These are phyloP conservation scores for Drosophila grimshawi DNA, from an alignment of 1,140 invertebrate species.

Conservation along the genomic window DNA sequence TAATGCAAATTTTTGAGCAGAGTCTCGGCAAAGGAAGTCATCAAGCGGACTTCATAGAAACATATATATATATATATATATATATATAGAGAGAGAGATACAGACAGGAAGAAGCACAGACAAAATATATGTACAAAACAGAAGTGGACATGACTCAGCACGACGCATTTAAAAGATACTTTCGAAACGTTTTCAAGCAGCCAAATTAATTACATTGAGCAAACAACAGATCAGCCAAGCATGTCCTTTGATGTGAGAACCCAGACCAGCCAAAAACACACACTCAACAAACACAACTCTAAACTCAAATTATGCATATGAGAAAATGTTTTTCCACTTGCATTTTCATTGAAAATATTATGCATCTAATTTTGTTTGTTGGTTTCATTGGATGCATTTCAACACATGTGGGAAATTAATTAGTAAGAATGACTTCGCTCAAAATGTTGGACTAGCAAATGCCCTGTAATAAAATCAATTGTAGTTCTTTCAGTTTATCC, in stretches of 20 bases:
- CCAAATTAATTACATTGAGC: constrained; percentile 70
- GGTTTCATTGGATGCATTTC: background rate
- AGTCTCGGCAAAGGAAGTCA: constrained; percentile 53
- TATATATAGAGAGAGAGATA: constrained; percentile 1
- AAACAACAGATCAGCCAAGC: constrained; percentile 59
- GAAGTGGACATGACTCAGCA: constrained; percentile 67
- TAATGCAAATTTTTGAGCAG: constrained; percentile 67
- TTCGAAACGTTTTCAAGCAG: constrained; percentile 46
- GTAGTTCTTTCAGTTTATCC: background rate
- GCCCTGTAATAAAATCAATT: background rate
- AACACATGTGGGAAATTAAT: constrained; percentile 26
- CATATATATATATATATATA: constrained; percentile 8
- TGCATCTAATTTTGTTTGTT: constrained; percentile 58
- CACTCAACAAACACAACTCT: background rate
- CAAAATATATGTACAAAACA: constrained; percentile 30
- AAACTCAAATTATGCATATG: constrained; percentile 55
- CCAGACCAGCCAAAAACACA: constrained; percentile 18
- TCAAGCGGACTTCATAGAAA: constrained; percentile 34
- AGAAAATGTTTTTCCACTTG: constrained; percentile 37
- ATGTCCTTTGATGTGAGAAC: constrained; percentile 70
- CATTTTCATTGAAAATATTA: constrained; percentile 74
- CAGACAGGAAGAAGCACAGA: constrained; percentile 66
- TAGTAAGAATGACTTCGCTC: constrained; percentile 4
- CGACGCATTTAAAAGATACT: constrained; percentile 39
- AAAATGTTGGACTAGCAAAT: background rate